These are phyloP conservation scores for Lepidocolaptes lacrymiger DNA, from an alignment of 2,797 vertebrate species.

Conservation along the genomic window DNA sequence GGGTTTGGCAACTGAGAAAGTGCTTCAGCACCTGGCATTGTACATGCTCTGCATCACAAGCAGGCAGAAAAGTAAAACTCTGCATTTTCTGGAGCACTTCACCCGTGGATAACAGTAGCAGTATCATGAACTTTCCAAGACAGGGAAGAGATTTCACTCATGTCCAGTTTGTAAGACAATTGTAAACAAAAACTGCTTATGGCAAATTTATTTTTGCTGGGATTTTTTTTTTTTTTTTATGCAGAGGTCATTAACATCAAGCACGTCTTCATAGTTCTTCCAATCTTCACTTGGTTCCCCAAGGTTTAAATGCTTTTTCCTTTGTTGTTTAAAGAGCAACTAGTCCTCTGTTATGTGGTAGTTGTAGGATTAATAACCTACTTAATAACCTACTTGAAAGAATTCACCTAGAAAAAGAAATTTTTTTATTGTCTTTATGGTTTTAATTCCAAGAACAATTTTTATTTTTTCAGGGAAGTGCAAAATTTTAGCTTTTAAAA, in stretches of 20 bases:
- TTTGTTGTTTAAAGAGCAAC: background rate
- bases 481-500: constrained; percentile 22
- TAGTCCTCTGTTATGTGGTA: background rate
- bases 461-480: background rate
- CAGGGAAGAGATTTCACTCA: background rate
- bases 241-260: background rate
- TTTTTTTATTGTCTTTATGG: background rate
- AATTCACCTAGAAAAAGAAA: background rate
- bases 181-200: background rate
- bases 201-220: background rate
- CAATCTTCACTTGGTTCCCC: background rate
- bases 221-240: background rate
- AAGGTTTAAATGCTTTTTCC: background rate
- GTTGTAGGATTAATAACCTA: background rate
- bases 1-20: background rate
- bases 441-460: background rate
- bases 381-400: background rate
- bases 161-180: background rate
- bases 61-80: background rate
- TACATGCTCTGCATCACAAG: constrained; percentile 31
- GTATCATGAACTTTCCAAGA: background rate
- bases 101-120: background rate
- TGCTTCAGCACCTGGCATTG: constrained; percentile 33
- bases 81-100: background rate
- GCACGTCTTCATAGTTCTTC: background rate